Base-by-base conservation (phyloP, 2,797 vertebrate species). In the Acanthopagrus latus region DNA sequence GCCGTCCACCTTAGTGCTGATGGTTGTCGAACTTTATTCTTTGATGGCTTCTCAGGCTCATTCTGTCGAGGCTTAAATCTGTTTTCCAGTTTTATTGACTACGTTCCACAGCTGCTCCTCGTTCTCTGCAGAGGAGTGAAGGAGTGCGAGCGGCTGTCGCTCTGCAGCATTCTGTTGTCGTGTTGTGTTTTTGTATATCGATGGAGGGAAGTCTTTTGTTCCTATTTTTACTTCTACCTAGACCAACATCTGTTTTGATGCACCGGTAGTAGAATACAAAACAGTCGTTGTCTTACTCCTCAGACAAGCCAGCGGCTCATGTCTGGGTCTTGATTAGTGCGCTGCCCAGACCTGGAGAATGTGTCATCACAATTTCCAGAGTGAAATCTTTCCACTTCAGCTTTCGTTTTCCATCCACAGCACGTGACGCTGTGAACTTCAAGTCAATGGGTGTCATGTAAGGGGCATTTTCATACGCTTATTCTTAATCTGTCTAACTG, bases 61-160 rank as follows among this genome's bases (percentile, higher is more conserved):
- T 76, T 82, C 72, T 69, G 55, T 54, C 20, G 46, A 68, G 44
- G 43, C 64, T 75, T 62, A 57, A 81, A 70, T 76, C 33, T 66
- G 56, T 77, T 76, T 65, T 82, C 59, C 64, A 54, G 59, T 74
- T 65, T 86, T 74, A 84, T 74, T 84, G 76, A 85, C 73, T 72
- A 27, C 54, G 54, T 56, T 84, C 69, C 78, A 60, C 27, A 74
- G 76, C 70, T 74, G 58, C 76, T 87, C 44, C 62, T 59, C 63
- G 64, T n/a, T n/a, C 72, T 77, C 74, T 83, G 54, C 68, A 52
- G 41, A 60, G 47, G 44, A 80, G 64, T 63, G 60, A 64, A 62
- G 66, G 70, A 81, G 58, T 50, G 52, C 66, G 79, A 78, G 73
- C 38, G 18, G 62, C 44, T 84, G 70, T 73, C 59, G 20, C 69